phyloP scores from a whole-genome alignment of 2,113 vertebrate species.

The Clupea harengus region DNA sequence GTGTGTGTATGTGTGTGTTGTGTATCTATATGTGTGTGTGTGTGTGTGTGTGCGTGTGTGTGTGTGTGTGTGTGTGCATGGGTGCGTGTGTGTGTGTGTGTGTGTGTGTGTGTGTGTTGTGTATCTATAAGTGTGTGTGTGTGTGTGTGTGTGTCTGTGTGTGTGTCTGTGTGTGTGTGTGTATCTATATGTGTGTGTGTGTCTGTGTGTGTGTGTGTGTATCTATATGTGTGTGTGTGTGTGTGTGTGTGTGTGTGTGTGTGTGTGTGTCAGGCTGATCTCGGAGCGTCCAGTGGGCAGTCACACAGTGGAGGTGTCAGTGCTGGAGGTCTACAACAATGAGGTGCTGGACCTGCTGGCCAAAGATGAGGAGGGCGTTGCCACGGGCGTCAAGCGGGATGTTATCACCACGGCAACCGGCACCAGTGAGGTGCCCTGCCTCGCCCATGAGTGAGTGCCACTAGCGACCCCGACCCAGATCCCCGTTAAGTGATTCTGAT shows the following conservation, averaged over 20 bases:
- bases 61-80: neutral
- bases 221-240: neutral
- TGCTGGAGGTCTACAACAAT: slow-evolving; percentile 84
- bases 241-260: neutral
- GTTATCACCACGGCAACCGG: slow-evolving; percentile 72
- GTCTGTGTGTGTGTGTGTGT: neutral
- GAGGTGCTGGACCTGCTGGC: slow-evolving; percentile 83
- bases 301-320: slow-evolving; percentile 75
- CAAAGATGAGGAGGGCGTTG: slow-evolving; percentile 64
- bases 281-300: slow-evolving; percentile 71
- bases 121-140: slow-evolving; percentile 42
- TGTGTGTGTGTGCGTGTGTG: neutral
- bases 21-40: neutral
- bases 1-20: slow-evolving; percentile 11
- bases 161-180: slow-evolving; percentile 6
- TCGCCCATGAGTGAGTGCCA: slow-evolving; percentile 72
- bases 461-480: no score
- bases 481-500: no score
- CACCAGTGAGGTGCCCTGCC: slow-evolving; percentile 64
- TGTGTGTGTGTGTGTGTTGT: slow-evolving; percentile 17
- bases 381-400: slow-evolving; percentile 58
- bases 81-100: slow-evolving; percentile 64
- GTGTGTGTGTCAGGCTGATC: slow-evolving; percentile 69
- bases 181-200: neutral
- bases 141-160: slow-evolving; percentile 28